Evolutionary conservation across 2,797 vertebrate species (phyloP).

Genomic region (Psittacula derbiana): DNA sequence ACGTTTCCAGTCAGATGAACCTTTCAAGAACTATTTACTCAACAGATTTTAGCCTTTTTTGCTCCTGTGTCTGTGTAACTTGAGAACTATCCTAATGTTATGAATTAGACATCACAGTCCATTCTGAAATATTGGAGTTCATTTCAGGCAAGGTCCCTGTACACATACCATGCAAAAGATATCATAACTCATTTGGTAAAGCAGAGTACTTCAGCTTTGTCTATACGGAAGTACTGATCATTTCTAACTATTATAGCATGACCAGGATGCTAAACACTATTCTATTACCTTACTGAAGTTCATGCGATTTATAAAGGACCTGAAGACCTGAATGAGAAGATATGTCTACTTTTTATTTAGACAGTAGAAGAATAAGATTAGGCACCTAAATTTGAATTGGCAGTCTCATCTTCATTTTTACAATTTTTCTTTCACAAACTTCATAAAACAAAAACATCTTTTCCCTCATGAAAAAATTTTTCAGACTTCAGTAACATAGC

Average conservation of each 20-base stretch:
- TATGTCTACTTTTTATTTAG: neutral
- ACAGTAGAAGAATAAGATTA: neutral
- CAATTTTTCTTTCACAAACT: neutral
- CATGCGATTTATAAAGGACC: neutral
- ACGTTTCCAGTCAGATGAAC: neutral
- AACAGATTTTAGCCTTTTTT: neutral
- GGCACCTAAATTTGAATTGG: neutral
- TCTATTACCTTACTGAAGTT: neutral
- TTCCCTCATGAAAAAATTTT: neutral
- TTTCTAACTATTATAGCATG: neutral
- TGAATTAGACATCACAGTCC: neutral
- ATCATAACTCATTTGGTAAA: neutral
- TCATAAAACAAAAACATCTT: neutral
- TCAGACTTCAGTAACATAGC: neutral
- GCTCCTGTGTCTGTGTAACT: neutral
- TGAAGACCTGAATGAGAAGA: neutral
- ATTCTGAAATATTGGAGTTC: neutral
- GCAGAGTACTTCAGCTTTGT: neutral
- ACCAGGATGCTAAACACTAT: neutral
- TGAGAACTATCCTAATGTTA: neutral
- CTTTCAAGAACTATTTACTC: neutral
- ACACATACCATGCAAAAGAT: neutral
- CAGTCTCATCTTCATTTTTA: neutral
- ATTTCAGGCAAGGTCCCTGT: neutral
- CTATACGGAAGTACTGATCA: neutral